Conservation (phyloP, 2,113 vertebrate species). For the Sardina pilchardus region DNA sequence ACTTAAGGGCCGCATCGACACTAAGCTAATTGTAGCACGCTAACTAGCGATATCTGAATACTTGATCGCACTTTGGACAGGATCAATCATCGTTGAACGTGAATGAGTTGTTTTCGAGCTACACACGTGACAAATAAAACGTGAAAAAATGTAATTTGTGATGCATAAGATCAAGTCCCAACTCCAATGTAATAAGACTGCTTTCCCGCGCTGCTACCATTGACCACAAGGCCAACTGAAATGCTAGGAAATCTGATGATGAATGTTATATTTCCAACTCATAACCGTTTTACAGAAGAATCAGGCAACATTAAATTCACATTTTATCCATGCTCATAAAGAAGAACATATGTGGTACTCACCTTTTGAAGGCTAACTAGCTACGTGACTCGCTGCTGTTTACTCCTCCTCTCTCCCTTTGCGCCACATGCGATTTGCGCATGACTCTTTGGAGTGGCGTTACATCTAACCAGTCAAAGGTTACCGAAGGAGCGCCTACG, state of each 20-base stretch:
- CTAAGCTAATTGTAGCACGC: neutral
- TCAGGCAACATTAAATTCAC: neutral
- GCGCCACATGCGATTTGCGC: constrained; percentile 93
- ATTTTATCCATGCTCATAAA: neutral
- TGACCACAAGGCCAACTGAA: constrained; percentile 32
- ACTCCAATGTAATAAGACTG: neutral
- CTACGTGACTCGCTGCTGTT: constrained; percentile 70
- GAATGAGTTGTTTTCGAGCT: neutral
- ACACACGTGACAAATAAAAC: neutral
- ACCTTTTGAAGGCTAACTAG: constrained; percentile 64
- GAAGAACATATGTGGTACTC: constrained; percentile 50
- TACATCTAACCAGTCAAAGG: constrained; percentile 62
- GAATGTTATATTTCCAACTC: neutral
- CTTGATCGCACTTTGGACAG: neutral
- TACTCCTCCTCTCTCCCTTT: constrained; percentile 75
- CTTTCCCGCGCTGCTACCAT: constrained; percentile 42
- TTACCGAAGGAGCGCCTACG: constrained; percentile 18
- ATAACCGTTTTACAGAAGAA: neutral
- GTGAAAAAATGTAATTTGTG: neutral
- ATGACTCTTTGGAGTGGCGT: constrained; percentile 75
- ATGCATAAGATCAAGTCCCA: neutral
- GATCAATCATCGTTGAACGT: neutral
- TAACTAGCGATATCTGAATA: neutral
- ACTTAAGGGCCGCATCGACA: neutral
- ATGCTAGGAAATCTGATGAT: neutral